Conservation (phyloP, 2,797 vertebrate genomes). For the Heliangelus exortis region DNA sequence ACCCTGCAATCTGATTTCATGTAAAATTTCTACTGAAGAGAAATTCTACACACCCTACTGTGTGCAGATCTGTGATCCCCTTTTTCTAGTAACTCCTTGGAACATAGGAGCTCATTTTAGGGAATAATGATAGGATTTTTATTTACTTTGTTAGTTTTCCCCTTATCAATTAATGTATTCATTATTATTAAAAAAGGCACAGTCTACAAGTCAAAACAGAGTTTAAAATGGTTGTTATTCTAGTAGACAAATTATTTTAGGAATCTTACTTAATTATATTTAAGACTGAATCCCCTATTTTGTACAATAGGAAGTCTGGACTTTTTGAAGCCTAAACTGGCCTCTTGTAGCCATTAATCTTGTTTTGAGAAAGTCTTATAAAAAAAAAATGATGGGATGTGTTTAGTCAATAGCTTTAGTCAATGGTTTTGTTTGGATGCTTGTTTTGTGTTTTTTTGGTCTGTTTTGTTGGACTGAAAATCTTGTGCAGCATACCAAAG, state of each 20-base stretch:
- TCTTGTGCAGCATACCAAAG: background rate
- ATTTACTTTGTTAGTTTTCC: accelerated
- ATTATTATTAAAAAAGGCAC: accelerated
- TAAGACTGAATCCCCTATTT: background rate
- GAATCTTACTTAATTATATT: background rate
- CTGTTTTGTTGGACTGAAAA: background rate
- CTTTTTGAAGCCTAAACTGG: background rate
- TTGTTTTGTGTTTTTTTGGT: background rate
- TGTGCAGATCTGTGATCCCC: accelerated
- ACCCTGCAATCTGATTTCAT: background rate
- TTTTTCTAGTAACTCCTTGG: background rate
- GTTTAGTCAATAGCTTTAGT: background rate
- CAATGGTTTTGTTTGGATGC: background rate
- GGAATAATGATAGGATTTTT: background rate
- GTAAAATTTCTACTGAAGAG: background rate
- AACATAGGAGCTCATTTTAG: background rate
- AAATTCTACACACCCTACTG: background rate
- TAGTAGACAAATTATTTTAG: background rate
- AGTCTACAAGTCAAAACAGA: background rate
- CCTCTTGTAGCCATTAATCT: background rate
- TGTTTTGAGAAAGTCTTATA: background rate
- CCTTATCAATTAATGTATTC: background rate
- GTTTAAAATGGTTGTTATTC: background rate
- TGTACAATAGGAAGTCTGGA: background rate
- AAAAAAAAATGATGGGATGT: background rate